Evolutionary conservation across 2,113 vertebrate species (phyloP), one percentile per base, ranked within the genome.

Genomic region (Hypanus sabinus): DNA sequence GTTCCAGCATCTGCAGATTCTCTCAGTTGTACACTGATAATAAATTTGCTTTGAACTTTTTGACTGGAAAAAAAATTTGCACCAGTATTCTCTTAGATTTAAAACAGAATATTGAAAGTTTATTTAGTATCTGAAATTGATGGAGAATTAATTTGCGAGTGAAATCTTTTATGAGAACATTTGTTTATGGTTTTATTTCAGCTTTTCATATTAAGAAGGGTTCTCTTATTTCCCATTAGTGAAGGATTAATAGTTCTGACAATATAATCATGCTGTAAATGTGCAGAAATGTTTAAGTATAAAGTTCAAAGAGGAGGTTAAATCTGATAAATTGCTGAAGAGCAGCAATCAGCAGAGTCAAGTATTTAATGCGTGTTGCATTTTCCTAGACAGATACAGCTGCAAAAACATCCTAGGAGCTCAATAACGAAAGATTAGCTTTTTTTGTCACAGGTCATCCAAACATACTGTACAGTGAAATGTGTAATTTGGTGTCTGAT

Each of bases 261-360:
- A 38, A 46, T 55, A 81, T 46, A 81, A 55, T 8, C 11, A 55
- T 46, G 18, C 20, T 83, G 80, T 55, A 38, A 46, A 46, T 46
- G 36, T 81, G 33, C 55, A 18, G 22, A 83, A 83, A 83, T 83
- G 80, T 22, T 46, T 83, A 36, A 79, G 76, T n/a, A 79, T 79
- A 18, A 83, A 24, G 80, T 55, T 83, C 38, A 83, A 83, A 55
- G 38, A 55, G 18, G 79, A 7, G 14, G 0, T 8, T 83, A 22
- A 83, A 83, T 22, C 38, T 55, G 38, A 55, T 18, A 83, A 46
- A 83, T 83, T 20, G 55, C 80, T 55, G 55, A 83, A 55, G 38
- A 83, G 80, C 80, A 83, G 16, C 80, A 83, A 46, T 83, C 80
- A 83, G 38, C 16, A 83, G 5, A 80, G 80, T 83, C 80, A 83